A percentile compares a stretch with the other conserved stretches of the same genome.
Conservation (phyloP, 2,797 vertebrate species). For the Micrastur ruficollis region DNA sequence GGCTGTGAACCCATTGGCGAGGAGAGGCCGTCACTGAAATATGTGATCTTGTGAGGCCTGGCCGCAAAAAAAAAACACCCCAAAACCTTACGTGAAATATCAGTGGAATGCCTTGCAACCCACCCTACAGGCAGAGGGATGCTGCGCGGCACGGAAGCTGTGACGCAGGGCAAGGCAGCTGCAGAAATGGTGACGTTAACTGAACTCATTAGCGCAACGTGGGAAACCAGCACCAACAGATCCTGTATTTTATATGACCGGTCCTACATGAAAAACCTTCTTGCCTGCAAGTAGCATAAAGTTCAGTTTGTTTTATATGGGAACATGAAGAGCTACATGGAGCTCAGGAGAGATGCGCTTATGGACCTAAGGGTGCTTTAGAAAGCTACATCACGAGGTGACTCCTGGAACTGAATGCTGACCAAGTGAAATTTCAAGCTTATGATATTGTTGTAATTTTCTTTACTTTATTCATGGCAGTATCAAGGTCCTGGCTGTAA, state of each 20-base stretch:
- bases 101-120: background rate
- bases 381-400: background rate
- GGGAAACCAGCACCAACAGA: background rate
- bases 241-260: background rate
- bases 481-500: background rate
- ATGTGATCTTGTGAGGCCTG: background rate
- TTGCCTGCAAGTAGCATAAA: background rate
- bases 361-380: background rate
- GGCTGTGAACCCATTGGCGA: background rate
- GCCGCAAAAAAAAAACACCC: no score
- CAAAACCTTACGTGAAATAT: background rate
- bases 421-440: background rate
- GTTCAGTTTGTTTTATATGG: background rate
- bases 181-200: background rate
- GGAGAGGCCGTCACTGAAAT: background rate
- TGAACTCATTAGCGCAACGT: rapidly evolving
- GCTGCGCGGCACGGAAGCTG: background rate
- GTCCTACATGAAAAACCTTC: background rate
- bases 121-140: background rate
- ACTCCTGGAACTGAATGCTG: background rate
- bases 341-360: background rate
- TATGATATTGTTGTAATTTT: background rate
- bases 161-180: background rate
- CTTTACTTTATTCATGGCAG: background rate
- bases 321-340: background rate